These are phyloP conservation scores for Drosophila pachea DNA, from an alignment of 1,140 invertebrate species.

Conservation along the genomic window DNA sequence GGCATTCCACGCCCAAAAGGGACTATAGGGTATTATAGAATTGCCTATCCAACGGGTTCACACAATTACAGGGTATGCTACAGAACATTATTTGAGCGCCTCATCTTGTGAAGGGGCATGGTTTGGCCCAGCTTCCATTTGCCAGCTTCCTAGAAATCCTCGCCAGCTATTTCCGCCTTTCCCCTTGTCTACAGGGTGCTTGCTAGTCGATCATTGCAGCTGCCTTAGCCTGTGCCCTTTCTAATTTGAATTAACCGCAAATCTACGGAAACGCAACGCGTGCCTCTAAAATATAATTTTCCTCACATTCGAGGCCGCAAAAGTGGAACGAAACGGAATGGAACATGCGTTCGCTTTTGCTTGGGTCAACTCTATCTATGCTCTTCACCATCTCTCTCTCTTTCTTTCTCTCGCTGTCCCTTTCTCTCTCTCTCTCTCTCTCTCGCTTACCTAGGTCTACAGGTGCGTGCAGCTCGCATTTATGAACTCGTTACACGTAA, in stretches of 20 bases:
- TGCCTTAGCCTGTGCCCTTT: conserved; percentile 35
- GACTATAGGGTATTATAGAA: no score
- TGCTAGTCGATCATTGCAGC: neutral
- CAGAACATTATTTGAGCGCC: neutral
- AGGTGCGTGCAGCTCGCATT: conserved; percentile 69
- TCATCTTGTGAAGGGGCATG: no score
- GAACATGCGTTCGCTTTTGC: neutral
- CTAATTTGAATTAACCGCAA: conserved; percentile 67
- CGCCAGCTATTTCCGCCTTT: neutral
- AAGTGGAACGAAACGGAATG: neutral
- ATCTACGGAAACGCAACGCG: conserved; percentile 22
- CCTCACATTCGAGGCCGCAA: conserved; percentile 42
- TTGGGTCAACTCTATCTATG: no score
- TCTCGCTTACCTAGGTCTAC: conserved; percentile 21
- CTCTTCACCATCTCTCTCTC: no score
- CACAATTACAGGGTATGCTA: neutral
- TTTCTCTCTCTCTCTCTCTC: no score
- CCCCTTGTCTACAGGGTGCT: neutral
- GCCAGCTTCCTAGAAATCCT: neutral
- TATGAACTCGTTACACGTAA: conserved; percentile 77
- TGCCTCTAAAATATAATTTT: conserved; percentile 32
- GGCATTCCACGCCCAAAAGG: neutral
- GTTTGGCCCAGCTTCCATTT: no score
- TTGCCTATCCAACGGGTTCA: neutral
- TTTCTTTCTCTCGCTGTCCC: no score